Conservation (phyloP, 2,888 invertebrate genomes). For the Asteroscopus sphinx region DNA sequence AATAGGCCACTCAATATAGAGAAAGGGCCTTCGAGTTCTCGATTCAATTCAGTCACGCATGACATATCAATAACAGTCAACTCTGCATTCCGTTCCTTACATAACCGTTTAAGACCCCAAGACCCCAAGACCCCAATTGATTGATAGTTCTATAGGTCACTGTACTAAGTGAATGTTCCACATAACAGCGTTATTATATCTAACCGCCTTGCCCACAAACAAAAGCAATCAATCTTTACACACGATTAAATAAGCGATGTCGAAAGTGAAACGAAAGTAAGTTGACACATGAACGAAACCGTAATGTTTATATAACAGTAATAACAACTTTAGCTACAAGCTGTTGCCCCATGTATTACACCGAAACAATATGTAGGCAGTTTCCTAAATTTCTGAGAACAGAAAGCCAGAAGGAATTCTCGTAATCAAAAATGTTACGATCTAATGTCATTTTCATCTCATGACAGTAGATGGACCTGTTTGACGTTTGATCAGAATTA, state of each 20-base stretch:
- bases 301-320: conserved; percentile 67
- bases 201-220: conserved; percentile 42
- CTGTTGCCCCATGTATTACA: conserved; percentile 18
- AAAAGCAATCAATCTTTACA: conserved; percentile 68
- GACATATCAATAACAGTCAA: conserved; percentile 10
- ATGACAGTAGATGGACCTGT: too few relatives aligned
- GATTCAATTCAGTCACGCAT: conserved; percentile 16
- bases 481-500: too few relatives aligned
- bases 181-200: conserved; percentile 2
- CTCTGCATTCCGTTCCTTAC: conserved; percentile 22
- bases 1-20: neutral
- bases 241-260: conserved; percentile 60
- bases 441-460: too few relatives aligned
- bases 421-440: too few relatives aligned
- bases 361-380: neutral
- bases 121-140: too few relatives aligned
- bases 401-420: too few relatives aligned
- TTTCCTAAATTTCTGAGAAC: conserved; percentile 9
- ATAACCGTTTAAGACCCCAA: conserved; percentile 20
- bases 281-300: conserved; percentile 59
- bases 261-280: conserved; percentile 63
- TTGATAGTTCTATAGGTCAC: conserved; percentile 35
- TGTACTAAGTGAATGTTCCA: conserved; percentile 32
- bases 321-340: too few relatives aligned
- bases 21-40: neutral